Evolutionary conservation across 30 jellyfish, hydroid and myxozoan genomes (phyloP).

Genomic region (Clytia hemisphaerica): DNA sequence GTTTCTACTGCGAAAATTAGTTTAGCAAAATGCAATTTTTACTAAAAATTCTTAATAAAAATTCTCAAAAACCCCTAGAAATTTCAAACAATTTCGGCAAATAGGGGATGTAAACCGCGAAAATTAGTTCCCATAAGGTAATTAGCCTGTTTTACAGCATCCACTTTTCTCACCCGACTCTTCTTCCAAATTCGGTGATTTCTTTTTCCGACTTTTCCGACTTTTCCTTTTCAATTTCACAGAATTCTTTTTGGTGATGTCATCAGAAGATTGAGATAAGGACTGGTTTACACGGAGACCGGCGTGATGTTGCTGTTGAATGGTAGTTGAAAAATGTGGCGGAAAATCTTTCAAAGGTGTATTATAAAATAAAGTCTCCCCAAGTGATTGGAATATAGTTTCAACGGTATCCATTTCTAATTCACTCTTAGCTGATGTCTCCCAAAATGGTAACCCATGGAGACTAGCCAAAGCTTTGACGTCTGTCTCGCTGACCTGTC

Average conservation of each 20-base stretch:
- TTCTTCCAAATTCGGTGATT: background rate
- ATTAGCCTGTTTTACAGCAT: slow-evolving; percentile 1
- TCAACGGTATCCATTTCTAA: slow-evolving; percentile 75
- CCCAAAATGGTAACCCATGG: slow-evolving; percentile 80
- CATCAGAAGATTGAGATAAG: slow-evolving; percentile 39
- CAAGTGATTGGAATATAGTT: slow-evolving; percentile 63
- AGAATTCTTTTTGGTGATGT: too few relatives aligned
- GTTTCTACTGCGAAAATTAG: too few relatives aligned
- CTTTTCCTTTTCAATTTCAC: background rate
- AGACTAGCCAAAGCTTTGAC: slow-evolving; percentile 57
- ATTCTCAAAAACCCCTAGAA: too few relatives aligned
- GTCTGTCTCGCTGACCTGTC: slow-evolving; percentile 75
- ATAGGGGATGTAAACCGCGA: too few relatives aligned
- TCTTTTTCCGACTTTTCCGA: background rate
- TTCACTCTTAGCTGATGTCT: slow-evolving; percentile 89
- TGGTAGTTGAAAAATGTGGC: slow-evolving; percentile 57
- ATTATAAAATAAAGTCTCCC: slow-evolving; percentile 58
- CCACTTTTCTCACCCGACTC: background rate
- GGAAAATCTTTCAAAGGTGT: slow-evolving; percentile 67
- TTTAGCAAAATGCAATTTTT: too few relatives aligned
- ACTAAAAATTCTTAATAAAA: too few relatives aligned
- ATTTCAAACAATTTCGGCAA: too few relatives aligned
- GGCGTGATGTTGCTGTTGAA: slow-evolving; percentile 24
- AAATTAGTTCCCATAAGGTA: too few relatives aligned
- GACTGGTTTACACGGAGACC: slow-evolving; percentile 63